phyloP scores from a whole-genome alignment of 1,140 invertebrate genomes.

The Halotydeus destructor region DNA sequence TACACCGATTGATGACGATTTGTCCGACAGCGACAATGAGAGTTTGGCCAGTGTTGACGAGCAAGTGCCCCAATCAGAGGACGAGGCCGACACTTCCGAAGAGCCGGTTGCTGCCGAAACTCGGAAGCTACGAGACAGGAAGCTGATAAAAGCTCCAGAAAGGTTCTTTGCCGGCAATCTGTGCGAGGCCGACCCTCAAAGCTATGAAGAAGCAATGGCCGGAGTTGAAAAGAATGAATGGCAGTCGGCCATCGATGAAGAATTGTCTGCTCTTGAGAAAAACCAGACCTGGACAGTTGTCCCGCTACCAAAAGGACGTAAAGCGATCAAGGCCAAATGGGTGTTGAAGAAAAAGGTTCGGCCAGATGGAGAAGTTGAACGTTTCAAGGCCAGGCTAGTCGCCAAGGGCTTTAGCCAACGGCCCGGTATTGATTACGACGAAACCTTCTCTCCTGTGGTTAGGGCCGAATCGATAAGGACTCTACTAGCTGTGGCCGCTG shows the following conservation, averaged over 20 bases:
- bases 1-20: too few species aligned
- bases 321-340: slow-evolving; percentile 11
- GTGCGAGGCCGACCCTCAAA: neutral
- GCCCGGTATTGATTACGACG: slow-evolving; percentile 7
- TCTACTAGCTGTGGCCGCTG: neutral
- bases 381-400: slow-evolving; percentile 10
- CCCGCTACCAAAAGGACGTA: neutral
- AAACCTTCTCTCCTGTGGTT: slow-evolving; percentile 10
- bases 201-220: slow-evolving; percentile 10
- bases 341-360: slow-evolving; percentile 9
- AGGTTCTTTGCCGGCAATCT: neutral
- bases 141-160: neutral
- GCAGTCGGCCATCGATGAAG: slow-evolving; percentile 8
- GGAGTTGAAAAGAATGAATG: slow-evolving; percentile 5
- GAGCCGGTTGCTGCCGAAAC: neutral
- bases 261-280: slow-evolving; percentile 1
- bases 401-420: slow-evolving; percentile 5
- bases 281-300: slow-evolving; percentile 3
- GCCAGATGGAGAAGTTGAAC: slow-evolving; percentile 7
- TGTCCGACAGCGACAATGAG: too few species aligned
- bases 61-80: too few species aligned
- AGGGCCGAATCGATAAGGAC: neutral
- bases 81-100: too few species aligned
- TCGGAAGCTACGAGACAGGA: neutral
- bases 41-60: too few species aligned